phyloP scores from a whole-genome alignment of 2,888 invertebrate species.

The Eutolmus rufibarbis region DNA sequence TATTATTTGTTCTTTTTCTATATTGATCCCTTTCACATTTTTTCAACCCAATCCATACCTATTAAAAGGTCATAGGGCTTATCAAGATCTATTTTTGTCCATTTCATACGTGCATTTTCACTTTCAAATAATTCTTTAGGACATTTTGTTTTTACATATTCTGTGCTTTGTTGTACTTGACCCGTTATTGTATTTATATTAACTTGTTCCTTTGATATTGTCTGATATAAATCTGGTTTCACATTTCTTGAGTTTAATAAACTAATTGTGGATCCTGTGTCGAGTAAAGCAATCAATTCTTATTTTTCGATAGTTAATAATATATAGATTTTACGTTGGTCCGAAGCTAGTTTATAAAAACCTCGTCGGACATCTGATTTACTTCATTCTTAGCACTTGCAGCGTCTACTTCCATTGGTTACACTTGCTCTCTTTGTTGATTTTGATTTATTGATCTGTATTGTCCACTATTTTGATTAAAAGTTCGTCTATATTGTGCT shows the following conservation, averaged over 20 bases:
- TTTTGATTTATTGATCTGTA: neutral
- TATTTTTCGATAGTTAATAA: neutral
- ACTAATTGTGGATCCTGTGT: neutral
- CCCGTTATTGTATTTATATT: neutral
- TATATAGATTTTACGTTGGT: neutral
- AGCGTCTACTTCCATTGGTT: neutral
- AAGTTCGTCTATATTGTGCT: too few relatives aligned
- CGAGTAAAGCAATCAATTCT: neutral
- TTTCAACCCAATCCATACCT: neutral
- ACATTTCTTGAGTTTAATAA: too few relatives aligned
- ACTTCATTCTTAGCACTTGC: neutral
- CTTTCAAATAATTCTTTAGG: neutral
- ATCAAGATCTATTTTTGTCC: neutral
- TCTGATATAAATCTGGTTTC: neutral
- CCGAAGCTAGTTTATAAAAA: neutral
- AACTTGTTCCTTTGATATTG: neutral
- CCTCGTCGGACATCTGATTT: neutral
- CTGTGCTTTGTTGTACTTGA: neutral
- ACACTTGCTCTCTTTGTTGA: too few relatives aligned
- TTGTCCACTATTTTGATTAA: too few relatives aligned
- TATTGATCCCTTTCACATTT: neutral
- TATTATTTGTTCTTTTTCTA: neutral
- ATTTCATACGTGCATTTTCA: neutral
- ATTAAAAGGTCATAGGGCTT: neutral
- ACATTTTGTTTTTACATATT: neutral